Conservation (phyloP, 2,797 vertebrate genomes). For the Hypotaenidia philippensis region DNA sequence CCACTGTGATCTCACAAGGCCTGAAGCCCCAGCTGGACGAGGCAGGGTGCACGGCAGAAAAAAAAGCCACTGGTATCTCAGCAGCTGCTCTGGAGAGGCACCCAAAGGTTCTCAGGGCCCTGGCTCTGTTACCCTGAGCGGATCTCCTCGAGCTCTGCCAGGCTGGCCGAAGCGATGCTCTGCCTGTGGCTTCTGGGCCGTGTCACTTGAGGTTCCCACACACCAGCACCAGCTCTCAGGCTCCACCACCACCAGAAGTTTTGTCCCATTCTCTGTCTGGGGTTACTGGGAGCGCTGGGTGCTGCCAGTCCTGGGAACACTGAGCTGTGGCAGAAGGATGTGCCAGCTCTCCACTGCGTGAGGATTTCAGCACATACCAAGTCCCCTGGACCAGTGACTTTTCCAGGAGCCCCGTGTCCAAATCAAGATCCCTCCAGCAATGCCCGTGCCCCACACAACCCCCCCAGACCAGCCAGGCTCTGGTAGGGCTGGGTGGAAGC, state of each 20-base stretch:
- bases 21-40: neutral
- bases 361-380: neutral
- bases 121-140: neutral
- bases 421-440: neutral
- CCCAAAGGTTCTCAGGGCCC: neutral
- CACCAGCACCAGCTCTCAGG: neutral
- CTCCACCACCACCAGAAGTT: neutral
- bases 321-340: neutral
- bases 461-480: neutral
- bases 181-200: neutral
- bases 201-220: neutral
- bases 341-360: fast-evolving
- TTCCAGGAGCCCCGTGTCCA: neutral
- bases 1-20: neutral
- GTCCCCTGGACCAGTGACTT: neutral
- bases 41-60: neutral
- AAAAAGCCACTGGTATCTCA: neutral
- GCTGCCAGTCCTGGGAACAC: neutral
- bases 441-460: neutral
- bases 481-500: neutral
- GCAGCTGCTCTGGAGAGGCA: neutral
- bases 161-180: neutral
- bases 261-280: fast-evolving
- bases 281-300: neutral
- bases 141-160: neutral